Evolutionary conservation across 2,797 vertebrate species (phyloP), one percentile per base, ranked within the genome.

Genomic region (Premnoplex brunnescens): DNA sequence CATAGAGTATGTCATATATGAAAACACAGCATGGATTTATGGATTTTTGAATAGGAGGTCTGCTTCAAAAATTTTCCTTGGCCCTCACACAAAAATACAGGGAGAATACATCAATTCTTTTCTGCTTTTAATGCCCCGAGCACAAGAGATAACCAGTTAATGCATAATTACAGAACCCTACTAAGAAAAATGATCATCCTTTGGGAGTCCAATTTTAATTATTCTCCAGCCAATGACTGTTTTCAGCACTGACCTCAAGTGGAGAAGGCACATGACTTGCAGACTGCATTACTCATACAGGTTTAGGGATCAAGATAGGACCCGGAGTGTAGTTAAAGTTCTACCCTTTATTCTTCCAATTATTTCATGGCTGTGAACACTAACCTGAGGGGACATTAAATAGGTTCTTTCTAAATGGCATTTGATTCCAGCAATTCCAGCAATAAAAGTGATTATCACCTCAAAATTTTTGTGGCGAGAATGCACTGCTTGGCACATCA

Each of bases 161-260:
- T 23, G 26, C 15, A 62, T 91, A 93, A 93, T 95, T 91, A 92
- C 68, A 91, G 79, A 89, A 73, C 6, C 9, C 27, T 48, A 66
- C 18, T 16, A 93, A 88, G 76, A 75, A 93, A 90, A 91, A 86
- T 24, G 1, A 67, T 41, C 51, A 66, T 94, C 85, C 62, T 91
- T 52, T 52, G 85, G 89, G 87, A 88, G 36, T n/a, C 44, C 51
- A 30, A 26, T 66, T 91, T 93, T 93, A 95, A 92, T 95, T 93
- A 88, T 39, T 43, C 12, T 69, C 54, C 88, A 90, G 17, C 49
- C 82, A 81, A 78, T 88, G 44, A 36, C 17, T 55, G 20, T 63
- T 73, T 84, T 58, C 78, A 91, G 36, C 44, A 64, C 36, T 49
- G 44, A 88, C 13, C 78, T 92, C 69, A 89, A 46, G 24, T 32